Evolutionary conservation across 2,888 invertebrate genomes (phyloP), one percentile per base, ranked within the genome.

Genomic region (Didymodactylos carnosus): DNA sequence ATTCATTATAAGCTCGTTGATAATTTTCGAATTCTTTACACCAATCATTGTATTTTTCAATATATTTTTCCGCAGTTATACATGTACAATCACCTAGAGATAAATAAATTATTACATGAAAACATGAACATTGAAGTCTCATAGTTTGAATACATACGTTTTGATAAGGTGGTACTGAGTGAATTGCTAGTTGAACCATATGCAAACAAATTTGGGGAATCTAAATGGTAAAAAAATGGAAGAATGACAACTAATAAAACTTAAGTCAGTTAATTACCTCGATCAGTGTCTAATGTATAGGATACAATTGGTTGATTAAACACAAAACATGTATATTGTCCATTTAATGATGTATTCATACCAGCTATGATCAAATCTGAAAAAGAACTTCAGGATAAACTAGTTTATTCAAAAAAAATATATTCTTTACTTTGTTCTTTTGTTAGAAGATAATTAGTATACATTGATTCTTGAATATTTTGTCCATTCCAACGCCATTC

Each of bases 21-120:
- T 74, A 74, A n/a, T 71, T 49, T 46, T 74, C 69, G 43, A 71
- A 74, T 39, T 74, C 71, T 53, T 74, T 71, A 51, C 74, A 74
- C 74, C 74, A 74, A 70, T 74, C 71, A 29, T 74, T 74, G 25
- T 74, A 74, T 71, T 74, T 71, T 53, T 74, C 71, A 25, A 74
- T 71, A 40, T 74, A 74, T 71, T 43, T 71, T 29, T 71, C 71
- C 27, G 71, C 74, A 29, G 74, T 74, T 41, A 74, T 53, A 27
- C 74, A 74, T 19, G 51, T 71, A 74, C 41, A 70, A 27, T 29
- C n/a, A 35, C 43, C 35, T 23, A 51, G 29, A 25, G 29, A 46
- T 49, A 25, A 70, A 71, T 27, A 49, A 40, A n/a, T 13, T 25
- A 23, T 39, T 39, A 23, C 23, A 23, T 23, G 19, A 25, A 7